A percentile compares a stretch with the other conserved stretches of the same genome.
phyloP scores from a whole-genome alignment of 2,797 vertebrate genomes.

The Myiothlypis coronata region DNA sequence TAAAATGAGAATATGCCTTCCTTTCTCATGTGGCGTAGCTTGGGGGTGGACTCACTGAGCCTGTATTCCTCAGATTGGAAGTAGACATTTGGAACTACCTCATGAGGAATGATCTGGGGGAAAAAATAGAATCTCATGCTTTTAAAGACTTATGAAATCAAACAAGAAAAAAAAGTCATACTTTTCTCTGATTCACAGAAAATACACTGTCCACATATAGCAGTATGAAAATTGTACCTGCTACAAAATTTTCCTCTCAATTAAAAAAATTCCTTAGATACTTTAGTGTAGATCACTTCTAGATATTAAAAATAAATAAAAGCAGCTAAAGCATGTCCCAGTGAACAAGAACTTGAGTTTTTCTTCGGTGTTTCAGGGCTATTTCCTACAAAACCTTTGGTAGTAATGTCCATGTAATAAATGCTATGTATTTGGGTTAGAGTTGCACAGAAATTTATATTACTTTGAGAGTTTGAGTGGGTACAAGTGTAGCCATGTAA shows the following conservation, averaged over 20 bases:
- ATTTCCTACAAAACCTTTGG: neutral
- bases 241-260: neutral
- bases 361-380: fast-evolving
- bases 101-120: neutral
- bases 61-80: neutral
- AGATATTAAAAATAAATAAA: neutral
- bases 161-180: neutral
- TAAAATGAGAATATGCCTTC: neutral
- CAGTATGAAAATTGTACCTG: neutral
- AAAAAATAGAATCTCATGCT: neutral
- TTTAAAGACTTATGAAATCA: neutral
- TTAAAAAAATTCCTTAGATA: neutral
- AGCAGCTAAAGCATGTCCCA: neutral
- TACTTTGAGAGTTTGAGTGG: neutral
- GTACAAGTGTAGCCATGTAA: fast-evolving
- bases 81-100: neutral
- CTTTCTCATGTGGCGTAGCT: neutral
- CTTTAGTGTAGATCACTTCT: neutral
- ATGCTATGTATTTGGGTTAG: neutral
- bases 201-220: neutral
- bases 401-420: neutral
- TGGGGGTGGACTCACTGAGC: fast-evolving
- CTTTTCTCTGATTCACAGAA: neutral
- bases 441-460: neutral
- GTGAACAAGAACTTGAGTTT: neutral